Evolutionary conservation across 2,888 invertebrate species (phyloP), one percentile per base, ranked within the genome.

Genomic region (Luffia ferchaultella): DNA sequence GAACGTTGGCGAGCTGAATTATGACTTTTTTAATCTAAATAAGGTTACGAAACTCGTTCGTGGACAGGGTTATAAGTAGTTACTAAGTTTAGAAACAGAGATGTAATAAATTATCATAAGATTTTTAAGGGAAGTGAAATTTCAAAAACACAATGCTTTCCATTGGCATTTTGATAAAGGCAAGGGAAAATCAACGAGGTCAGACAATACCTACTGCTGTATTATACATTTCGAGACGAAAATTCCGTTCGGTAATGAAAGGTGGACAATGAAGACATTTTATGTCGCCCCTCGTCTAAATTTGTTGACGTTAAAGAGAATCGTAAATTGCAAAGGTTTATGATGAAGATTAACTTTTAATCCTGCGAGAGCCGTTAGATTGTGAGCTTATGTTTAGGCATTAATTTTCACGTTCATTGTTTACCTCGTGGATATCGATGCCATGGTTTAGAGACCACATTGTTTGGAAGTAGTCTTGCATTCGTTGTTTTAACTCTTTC

Each of bases 401-500:
- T 12, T 40, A 40, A 40, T 40, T 12, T 12, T 30, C 12, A 12
- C 30, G 30, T 42, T 18, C 19, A 18, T 42, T 53, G 18, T 78
- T 76, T 79, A 96, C 97, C 91, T 97, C 97, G 67, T 95, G 93
- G 60, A 96, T 94, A 73, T 97, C 97, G 65, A 98, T 97, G 51
- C 97, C 97, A 72, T 97, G 96, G 80, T 97, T 97, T 54, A 98
- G 87, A 12, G 97, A 96, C 97, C 97, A 98, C 89, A 95, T 97
- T 15, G 97, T 97, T 76, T 97, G 97, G 73, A 97, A 97, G 75
- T 97, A 97, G 72, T 98, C 97, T 68, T 96, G 95, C 91, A 98
- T 97, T 55, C 97, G 86, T 68, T 96, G 96, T 70, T 97, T 96
- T 55, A 98, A 85, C 68, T 96, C 95, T 67, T 96, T 95, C 1